Evolutionary conservation across 2,113 vertebrate genomes (phyloP), one percentile per base, ranked within the genome.

Genomic region (Chionomys nivalis): DNA sequence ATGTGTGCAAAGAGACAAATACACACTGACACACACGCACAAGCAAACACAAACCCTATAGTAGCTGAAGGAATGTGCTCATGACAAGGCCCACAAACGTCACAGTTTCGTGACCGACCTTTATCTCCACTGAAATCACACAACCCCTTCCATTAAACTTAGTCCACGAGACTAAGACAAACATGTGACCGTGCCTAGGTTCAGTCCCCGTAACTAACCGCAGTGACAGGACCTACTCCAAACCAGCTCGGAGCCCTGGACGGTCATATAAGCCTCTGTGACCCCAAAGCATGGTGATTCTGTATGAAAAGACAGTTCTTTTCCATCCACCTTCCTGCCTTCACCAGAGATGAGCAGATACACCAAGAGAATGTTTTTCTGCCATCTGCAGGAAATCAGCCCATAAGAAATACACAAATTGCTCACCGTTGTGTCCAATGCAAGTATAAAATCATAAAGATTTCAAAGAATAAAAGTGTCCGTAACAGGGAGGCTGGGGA

Each of bases 381-480:
- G 77, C 58, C 65, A 58, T 36, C 76, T 95, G 49, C 68, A 91
- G 95, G 68, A 95, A 79, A 61, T 77, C n/a, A 24, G 44, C 66
- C 66, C 66, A 11, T 13, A 88, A 91, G 81, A 88, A 89, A 77
- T 33, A 24, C 3, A 75, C 31, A 79, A 78, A 75, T 9, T 19
- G 26, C 68, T 19, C 7, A 66, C 49, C 3, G 44, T 44, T 36
- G 33, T 76, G 76, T 44, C 49, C 39, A 52, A 72, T 28, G 36
- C 82, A 88, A 90, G 91, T 28, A 42, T 33, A 26, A 92, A 95
- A 90, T 81, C 12, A 90, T n/a, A 26, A 75, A 55, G 31, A 58
- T 42, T 83, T 73, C 79, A 78, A 72, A 65, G 36, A 44, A 88
- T 58, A 44, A 19, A 92, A 93, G 76, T 1, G 16, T 39, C 23